Percentiles rank a stretch among this genome's conserved stretches.
Evolutionary conservation across 2,797 vertebrate genomes (phyloP).

Genomic region (Pogoniulus pusillus): DNA sequence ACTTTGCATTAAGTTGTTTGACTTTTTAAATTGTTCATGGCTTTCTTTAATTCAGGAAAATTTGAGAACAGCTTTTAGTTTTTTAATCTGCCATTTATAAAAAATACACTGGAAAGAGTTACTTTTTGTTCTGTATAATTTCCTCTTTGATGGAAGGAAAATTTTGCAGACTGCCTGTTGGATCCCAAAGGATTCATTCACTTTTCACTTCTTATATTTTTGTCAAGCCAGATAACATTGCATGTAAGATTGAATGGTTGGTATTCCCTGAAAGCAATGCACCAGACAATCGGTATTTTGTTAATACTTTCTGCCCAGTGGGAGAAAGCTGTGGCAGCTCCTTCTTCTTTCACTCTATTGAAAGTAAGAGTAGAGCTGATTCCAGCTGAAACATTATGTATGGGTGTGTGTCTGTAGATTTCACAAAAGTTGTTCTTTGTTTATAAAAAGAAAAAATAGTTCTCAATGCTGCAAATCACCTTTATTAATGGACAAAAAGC

Average conservation of each 20-base stretch:
- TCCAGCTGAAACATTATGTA: background rate
- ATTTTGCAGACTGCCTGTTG: background rate
- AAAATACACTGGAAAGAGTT: background rate
- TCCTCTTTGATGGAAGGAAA: background rate
- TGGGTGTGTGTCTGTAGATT: background rate
- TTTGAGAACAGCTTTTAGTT: background rate
- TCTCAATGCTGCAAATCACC: background rate
- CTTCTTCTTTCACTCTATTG: background rate
- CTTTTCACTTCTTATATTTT: background rate
- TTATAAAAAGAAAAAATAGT: background rate
- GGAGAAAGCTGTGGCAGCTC: background rate
- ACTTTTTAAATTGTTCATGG: background rate
- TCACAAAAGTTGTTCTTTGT: background rate
- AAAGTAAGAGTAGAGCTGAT: background rate
- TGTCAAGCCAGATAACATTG: background rate
- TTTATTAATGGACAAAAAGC: background rate
- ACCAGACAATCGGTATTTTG: slow-evolving; percentile 21
- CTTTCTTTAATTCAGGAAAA: background rate
- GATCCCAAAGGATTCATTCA: slow-evolving; percentile 7
- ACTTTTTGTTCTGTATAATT: background rate
- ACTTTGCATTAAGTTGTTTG: background rate
- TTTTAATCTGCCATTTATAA: background rate
- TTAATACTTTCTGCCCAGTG: background rate
- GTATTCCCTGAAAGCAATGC: slow-evolving; percentile 9
- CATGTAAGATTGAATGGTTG: background rate